These are phyloP conservation scores for Eilema sororculum DNA, from an alignment of 2,888 invertebrate genomes.

Conservation along the genomic window DNA sequence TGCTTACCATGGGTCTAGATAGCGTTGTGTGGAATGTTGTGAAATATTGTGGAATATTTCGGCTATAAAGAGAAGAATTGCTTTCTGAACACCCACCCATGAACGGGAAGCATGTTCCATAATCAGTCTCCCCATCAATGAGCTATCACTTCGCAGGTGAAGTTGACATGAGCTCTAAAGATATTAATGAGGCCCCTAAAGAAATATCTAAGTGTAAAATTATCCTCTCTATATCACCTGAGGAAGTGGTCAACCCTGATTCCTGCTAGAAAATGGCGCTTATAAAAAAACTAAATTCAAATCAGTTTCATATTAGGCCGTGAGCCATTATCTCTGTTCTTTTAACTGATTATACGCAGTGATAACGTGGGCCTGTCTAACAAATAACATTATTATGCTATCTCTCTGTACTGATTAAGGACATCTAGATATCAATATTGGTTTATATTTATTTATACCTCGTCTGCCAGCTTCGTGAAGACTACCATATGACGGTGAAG, in stretches of 20 bases:
- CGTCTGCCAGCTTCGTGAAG: background rate
- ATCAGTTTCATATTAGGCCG: background rate
- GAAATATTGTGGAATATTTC: no score
- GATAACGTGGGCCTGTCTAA: slow-evolving; percentile 1
- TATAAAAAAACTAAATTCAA: background rate
- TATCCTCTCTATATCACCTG: background rate
- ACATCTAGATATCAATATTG: background rate
- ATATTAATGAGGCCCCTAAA: no score
- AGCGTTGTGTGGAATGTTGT: no score
- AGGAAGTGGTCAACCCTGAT: background rate
- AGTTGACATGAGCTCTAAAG: no score
- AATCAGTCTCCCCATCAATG: no score
- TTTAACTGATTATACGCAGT: background rate
- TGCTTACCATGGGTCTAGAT: no score
- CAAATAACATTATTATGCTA: background rate
- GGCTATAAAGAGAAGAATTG: no score
- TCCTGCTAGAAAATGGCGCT: background rate
- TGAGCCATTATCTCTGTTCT: background rate
- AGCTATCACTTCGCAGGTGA: no score
- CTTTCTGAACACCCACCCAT: no score
- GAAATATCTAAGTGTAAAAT: no score
- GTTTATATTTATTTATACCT: background rate
- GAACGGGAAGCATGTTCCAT: no score
- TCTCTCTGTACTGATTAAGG: background rate
- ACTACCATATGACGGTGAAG: background rate